A percentile compares a stretch with the other conserved stretches of the same genome.
Conservation (phyloP, 2,888 invertebrate genomes). For the Pristionchus japonicus region DNA sequence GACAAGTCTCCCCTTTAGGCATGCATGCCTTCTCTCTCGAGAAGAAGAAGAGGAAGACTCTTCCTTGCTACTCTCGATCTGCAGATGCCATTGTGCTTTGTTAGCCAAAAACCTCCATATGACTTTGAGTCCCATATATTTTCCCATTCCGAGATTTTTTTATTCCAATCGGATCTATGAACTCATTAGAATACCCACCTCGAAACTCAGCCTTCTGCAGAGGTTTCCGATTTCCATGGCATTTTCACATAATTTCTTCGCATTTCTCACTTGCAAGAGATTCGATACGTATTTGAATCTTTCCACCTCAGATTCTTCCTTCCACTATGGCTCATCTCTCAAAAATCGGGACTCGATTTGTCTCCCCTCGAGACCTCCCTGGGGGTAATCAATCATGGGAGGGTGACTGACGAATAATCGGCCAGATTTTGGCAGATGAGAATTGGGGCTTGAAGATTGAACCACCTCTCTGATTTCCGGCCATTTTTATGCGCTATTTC, state of each 20-base stretch:
- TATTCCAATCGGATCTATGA: too few relatives aligned
- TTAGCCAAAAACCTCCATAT: background rate
- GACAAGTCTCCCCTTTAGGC: slow-evolving; percentile 3
- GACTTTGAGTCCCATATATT: too few relatives aligned
- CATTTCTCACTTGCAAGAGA: too few relatives aligned
- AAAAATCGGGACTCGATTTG: background rate
- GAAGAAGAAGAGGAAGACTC: too few relatives aligned
- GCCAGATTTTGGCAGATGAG: slow-evolving; percentile 9
- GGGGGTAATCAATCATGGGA: slow-evolving; percentile 28
- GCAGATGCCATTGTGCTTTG: background rate
- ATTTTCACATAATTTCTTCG: too few relatives aligned
- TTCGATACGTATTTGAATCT: too few relatives aligned
- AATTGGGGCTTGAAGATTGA: background rate
- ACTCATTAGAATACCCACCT: too few relatives aligned
- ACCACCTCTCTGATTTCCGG: background rate
- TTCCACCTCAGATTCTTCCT: background rate
- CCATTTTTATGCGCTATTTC: background rate
- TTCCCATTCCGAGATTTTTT: too few relatives aligned
- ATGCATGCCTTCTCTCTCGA: background rate
- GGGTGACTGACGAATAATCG: slow-evolving; percentile 13
- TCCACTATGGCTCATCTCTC: background rate
- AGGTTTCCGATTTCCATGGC: too few relatives aligned
- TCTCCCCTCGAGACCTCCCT: slow-evolving; percentile 14
- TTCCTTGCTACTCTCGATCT: background rate
- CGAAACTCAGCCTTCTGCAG: too few relatives aligned